These are phyloP conservation scores for Phyto melanocephala DNA, from an alignment of 2,888 invertebrate genomes.

Conservation along the genomic window DNA sequence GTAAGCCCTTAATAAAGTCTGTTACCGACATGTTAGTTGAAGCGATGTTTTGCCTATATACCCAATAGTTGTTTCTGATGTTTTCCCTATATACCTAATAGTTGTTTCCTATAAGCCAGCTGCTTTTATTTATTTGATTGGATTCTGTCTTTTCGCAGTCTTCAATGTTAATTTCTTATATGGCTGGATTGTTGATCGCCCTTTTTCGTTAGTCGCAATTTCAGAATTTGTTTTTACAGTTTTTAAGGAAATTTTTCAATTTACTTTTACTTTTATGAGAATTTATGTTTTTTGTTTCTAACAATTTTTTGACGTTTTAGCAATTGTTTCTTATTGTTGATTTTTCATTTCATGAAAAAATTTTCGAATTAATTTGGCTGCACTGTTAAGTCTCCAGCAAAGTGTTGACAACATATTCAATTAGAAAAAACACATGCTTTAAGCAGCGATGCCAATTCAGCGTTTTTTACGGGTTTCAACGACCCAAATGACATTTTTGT, in stretches of 20 bases:
- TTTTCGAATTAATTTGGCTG: neutral
- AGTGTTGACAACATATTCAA: neutral
- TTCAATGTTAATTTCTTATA: neutral
- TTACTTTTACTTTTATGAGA: neutral
- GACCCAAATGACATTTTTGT: too few species aligned
- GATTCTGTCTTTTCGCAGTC: neutral
- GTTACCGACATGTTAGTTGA: conserved; percentile 83
- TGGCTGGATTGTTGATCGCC: too few species aligned
- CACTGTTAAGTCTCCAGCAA: neutral
- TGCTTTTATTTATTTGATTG: neutral
- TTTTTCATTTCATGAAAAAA: conserved; percentile 4
- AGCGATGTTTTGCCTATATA: neutral
- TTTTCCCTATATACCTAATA: too few species aligned
- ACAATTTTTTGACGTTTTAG: conserved; percentile 37
- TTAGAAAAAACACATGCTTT: too few species aligned
- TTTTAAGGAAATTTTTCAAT: neutral
- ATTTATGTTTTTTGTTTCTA: conserved; percentile 24
- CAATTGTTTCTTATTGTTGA: conserved; percentile 37
- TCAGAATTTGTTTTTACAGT: neutral
- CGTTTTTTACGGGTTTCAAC: too few species aligned
- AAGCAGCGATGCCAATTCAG: too few species aligned
- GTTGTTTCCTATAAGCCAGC: neutral
- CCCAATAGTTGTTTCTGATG: neutral
- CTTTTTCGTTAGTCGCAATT: too few species aligned
- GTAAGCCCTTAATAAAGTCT: conserved; percentile 94